Evolutionary conservation across 2,888 invertebrate genomes (phyloP).

Genomic region (Eupithecia exiguata): DNA sequence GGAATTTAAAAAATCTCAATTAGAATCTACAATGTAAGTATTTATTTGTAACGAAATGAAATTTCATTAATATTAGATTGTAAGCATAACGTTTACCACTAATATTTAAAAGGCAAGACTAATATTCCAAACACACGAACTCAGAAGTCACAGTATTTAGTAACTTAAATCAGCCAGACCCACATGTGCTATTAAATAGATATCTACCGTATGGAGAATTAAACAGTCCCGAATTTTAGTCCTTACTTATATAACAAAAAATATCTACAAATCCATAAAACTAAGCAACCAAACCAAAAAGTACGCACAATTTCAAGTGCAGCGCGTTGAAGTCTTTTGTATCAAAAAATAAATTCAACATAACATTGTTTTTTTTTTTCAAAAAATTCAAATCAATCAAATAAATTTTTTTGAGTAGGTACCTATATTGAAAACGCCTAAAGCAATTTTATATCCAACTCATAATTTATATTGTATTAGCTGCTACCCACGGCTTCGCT

Average conservation of each 20-base stretch:
- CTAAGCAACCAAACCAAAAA: not conserved
- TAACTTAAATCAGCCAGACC: not conserved
- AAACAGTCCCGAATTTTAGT: not conserved
- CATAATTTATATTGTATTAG: not conserved
- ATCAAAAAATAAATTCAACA: slow-evolving; percentile 25
- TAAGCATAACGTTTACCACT: not conserved
- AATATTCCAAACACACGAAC: not conserved
- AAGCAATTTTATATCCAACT: not conserved
- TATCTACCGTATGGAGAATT: not conserved
- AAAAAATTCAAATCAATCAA: not conserved
- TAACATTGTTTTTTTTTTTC: not conserved
- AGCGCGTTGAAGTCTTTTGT: slow-evolving; percentile 52
- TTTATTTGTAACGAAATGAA: not conserved
- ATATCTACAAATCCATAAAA: not conserved
- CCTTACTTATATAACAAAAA: not conserved
- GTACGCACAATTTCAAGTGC: not conserved
- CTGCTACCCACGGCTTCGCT: too few species aligned
- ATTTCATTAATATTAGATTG: not conserved
- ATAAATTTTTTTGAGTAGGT: not conserved
- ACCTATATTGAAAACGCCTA: not conserved
- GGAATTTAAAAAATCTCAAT: slow-evolving; percentile 51
- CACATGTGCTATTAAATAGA: not conserved
- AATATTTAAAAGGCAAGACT: too few species aligned
- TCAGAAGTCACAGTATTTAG: not conserved
- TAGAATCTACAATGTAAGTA: not conserved